Percentiles rank a stretch among this genome's conserved stretches.
phyloP scores from a whole-genome alignment of 92 coral and sea anemone genomes.

The Plumapathes pennacea region DNA sequence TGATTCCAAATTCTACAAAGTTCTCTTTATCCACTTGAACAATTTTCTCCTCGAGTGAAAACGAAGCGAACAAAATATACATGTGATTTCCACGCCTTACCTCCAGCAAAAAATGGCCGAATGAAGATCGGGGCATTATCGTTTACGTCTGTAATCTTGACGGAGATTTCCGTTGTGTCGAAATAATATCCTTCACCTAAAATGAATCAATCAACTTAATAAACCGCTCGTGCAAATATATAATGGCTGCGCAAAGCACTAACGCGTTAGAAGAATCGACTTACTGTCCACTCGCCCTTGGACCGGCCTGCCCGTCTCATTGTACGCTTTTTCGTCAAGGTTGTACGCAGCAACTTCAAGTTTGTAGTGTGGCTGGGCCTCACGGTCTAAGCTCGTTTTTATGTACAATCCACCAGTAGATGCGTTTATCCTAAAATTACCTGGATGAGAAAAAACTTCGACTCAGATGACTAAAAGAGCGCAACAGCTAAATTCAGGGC shows the following conservation, averaged over 20 bases:
- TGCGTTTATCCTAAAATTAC: conserved; percentile 45
- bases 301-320: conserved; percentile 30
- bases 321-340: conserved; percentile 52
- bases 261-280: background rate
- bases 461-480: no score
- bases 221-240: background rate
- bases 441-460: conserved; percentile 33
- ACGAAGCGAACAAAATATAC: background rate
- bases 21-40: no score
- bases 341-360: conserved; percentile 69
- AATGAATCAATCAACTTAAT: background rate
- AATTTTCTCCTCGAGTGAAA: no score
- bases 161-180: conserved; percentile 61
- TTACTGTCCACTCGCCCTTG: conserved; percentile 60
- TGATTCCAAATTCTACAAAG: no score
- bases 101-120: conserved; percentile 81
- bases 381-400: conserved; percentile 61
- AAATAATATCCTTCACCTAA: conserved; percentile 60
- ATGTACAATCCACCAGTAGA: conserved; percentile 56
- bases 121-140: conserved; percentile 81
- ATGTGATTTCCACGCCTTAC: conserved; percentile 46
- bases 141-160: conserved; percentile 68
- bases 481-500: background rate
- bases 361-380: conserved; percentile 25
- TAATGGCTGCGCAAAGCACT: background rate